Evolutionary conservation across 1,140 invertebrate species (phyloP).

Genomic region (Zaprionus ghesquierei): DNA sequence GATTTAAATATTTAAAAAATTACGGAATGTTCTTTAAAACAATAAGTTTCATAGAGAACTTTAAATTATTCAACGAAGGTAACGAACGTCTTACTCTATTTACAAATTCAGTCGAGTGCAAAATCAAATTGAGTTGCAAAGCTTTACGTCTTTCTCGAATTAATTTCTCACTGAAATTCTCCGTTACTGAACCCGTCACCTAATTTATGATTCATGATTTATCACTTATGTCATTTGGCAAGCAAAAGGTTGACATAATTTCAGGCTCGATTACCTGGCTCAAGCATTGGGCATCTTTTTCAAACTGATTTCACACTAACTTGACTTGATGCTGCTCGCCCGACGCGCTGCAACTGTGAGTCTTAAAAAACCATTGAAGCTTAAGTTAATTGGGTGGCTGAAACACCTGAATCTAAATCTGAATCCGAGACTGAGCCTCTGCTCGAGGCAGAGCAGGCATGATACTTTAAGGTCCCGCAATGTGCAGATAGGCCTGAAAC

Average conservation of each 20-base stretch:
- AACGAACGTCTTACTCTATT: too few species aligned
- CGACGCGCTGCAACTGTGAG: slow-evolving; percentile 41
- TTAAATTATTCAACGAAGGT: too few species aligned
- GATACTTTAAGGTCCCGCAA: slow-evolving; percentile 19
- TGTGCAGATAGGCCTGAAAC: slow-evolving; percentile 20
- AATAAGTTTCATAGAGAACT: too few species aligned
- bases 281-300: slow-evolving; percentile 28
- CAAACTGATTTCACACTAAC: slow-evolving; percentile 44
- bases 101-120: too few species aligned
- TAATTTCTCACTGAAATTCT: not conserved
- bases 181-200: not conserved
- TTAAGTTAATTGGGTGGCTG: slow-evolving; percentile 50
- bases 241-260: slow-evolving; percentile 13
- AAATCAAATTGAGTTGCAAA: not conserved
- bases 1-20: too few species aligned
- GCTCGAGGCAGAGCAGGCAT: slow-evolving; percentile 17
- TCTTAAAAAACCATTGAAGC: slow-evolving; percentile 42
- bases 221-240: slow-evolving; percentile 1
- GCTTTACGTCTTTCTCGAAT: not conserved
- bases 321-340: slow-evolving; percentile 41
- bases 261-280: slow-evolving; percentile 39
- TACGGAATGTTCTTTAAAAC: too few species aligned
- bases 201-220: not conserved
- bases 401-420: slow-evolving; percentile 59
- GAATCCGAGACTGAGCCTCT: not conserved